phyloP scores from a whole-genome alignment of 1,140 invertebrate genomes.

The Cyclargus thomasi region DNA sequence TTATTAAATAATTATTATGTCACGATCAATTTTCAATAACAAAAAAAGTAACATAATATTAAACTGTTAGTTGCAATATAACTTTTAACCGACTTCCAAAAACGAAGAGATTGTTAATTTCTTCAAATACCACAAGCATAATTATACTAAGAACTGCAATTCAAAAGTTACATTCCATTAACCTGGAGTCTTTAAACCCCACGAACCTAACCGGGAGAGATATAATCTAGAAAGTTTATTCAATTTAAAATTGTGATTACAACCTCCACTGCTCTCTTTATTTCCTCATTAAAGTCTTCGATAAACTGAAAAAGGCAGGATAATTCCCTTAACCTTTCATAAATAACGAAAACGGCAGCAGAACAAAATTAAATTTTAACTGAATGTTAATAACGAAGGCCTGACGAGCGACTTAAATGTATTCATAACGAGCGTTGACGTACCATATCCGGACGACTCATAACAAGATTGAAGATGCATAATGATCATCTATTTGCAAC shows the following conservation, averaged over 20 bases:
- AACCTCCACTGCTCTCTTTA: neutral
- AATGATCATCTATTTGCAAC: no score
- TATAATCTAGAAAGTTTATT: neutral
- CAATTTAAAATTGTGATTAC: neutral
- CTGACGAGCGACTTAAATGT: slow-evolving; percentile 4
- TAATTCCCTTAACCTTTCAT: slow-evolving; percentile 5
- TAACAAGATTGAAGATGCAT: no score
- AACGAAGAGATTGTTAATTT: no score
- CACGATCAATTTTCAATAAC: no score
- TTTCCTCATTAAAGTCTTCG: slow-evolving; percentile 2
- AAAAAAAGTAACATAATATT: no score
- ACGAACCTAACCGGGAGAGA: neutral
- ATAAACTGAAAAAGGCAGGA: neutral
- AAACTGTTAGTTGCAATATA: no score
- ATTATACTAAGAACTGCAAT: no score
- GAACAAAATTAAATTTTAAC: slow-evolving; percentile 13
- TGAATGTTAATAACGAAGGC: slow-evolving; percentile 8
- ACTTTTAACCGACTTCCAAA: no score
- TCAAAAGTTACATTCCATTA: no score
- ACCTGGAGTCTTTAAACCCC: neutral
- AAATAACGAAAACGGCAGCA: slow-evolving; percentile 9
- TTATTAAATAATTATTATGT: no score
- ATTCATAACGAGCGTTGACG: slow-evolving; percentile 1
- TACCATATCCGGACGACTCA: neutral
- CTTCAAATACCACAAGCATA: no score